A percentile compares a stretch with the other conserved stretches of the same genome.
Evolutionary conservation across 2,113 vertebrate genomes (phyloP).

Genomic region (Eonycteris spelaea): DNA sequence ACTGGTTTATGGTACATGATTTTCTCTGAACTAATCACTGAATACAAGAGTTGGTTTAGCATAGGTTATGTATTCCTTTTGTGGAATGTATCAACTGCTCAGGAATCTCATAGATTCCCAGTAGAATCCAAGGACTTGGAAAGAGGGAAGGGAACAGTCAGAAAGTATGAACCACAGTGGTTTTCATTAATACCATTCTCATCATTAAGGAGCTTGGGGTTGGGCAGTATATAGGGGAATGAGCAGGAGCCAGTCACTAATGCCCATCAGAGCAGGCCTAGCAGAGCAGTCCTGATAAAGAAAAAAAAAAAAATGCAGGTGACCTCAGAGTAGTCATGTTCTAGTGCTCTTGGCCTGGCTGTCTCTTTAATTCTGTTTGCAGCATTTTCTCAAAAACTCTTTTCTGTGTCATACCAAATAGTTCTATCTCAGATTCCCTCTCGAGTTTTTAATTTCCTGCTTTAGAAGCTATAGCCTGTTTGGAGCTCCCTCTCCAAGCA

Average conservation of each 20-base stretch:
- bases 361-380: slow-evolving; percentile 28
- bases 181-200: not conserved
- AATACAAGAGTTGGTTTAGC: not conserved
- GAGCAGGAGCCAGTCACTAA: not conserved
- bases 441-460: slow-evolving; percentile 66
- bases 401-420: not conserved
- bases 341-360: not conserved
- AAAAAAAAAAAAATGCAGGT: too few relatives aligned
- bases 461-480: slow-evolving; percentile 6
- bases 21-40: not conserved
- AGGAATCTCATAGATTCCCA: not conserved
- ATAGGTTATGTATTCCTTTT: not conserved
- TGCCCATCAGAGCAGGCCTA: not conserved
- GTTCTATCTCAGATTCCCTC: slow-evolving; percentile 39
- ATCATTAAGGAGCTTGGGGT: not conserved
- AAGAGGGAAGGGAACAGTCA: not conserved
- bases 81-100: not conserved
- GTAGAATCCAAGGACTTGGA: not conserved
- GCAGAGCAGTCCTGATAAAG: not conserved
- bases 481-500: slow-evolving; percentile 31
- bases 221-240: too few relatives aligned
- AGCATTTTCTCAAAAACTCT: slow-evolving; percentile 5
- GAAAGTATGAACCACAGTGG: rapidly evolving
- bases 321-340: not conserved
- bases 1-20: not conserved